These are phyloP conservation scores for Hydrocynus forskahlii DNA, from an alignment of 2,797 vertebrate genomes.

Conservation along the genomic window DNA sequence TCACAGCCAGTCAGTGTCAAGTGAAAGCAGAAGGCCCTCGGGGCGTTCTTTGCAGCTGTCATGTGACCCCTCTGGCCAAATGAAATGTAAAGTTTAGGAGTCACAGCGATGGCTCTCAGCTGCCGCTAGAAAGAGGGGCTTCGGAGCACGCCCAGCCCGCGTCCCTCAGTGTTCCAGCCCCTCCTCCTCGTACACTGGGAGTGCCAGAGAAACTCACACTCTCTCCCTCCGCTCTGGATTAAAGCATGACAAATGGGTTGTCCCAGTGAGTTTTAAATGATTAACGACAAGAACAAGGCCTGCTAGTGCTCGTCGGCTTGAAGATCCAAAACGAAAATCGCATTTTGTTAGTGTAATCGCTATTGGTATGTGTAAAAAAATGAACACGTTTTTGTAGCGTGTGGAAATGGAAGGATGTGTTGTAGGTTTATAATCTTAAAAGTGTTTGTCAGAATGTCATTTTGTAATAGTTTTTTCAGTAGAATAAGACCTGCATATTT, in stretches of 20 bases:
- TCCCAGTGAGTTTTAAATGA: slow-evolving; percentile 65
- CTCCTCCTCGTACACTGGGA: slow-evolving; percentile 51
- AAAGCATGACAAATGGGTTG: slow-evolving; percentile 64
- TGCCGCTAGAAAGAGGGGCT: slow-evolving; percentile 77
- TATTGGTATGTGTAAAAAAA: background rate
- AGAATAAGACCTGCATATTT: too few species aligned
- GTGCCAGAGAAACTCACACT: slow-evolving; percentile 60
- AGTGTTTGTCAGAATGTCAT: too few species aligned
- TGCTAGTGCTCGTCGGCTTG: slow-evolving; percentile 36
- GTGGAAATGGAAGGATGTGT: background rate
- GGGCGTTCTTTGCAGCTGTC: slow-evolving; percentile 83
- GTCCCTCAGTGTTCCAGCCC: slow-evolving; percentile 47
- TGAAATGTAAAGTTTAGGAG: slow-evolving; percentile 76
- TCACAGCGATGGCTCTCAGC: slow-evolving; percentile 74
- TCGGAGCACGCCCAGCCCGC: slow-evolving; percentile 63
- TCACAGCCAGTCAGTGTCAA: slow-evolving; percentile 85
- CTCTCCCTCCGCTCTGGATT: slow-evolving; percentile 58
- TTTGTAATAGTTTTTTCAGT: too few species aligned
- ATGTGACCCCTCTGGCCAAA: slow-evolving; percentile 80
- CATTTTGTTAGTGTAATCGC: background rate
- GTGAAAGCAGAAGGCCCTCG: slow-evolving; percentile 79
- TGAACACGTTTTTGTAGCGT: background rate
- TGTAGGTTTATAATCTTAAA: background rate
- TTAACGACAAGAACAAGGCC: slow-evolving; percentile 52
- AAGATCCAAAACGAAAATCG: background rate